Evolutionary conservation across 2,888 invertebrate genomes (phyloP), one percentile per base, ranked within the genome.

Genomic region (Drosophila histrio): DNA sequence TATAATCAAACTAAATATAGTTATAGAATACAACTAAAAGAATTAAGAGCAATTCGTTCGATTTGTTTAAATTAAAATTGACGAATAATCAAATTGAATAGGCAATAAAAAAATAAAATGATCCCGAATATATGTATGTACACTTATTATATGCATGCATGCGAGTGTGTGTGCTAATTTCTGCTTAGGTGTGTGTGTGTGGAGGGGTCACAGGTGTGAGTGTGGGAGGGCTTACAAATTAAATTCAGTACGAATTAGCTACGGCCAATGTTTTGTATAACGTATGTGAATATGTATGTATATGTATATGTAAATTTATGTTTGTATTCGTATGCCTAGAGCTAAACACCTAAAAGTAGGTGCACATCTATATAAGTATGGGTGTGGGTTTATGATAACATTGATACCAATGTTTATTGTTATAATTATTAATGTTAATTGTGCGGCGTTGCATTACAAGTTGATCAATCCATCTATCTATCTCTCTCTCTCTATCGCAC

Each of bases 221-320:
- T 22, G 49, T 17, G 38, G 19, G 34, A 4, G 19, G 38, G 59
- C 85, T 81, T 81, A 87, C 43, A 84, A 77, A 71, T 65, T 63
- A 67, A 71, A 61, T 84, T 87, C 87, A 81, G 87, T 87, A 71
- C 73, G 46, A 77, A 77, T 65, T 59, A 80, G 71, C 85, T 80
- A 81, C 50, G 71, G 65, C 77, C 68, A 73, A 84, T 77, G 26
- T 44, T 39, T 36, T 26, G 3, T 34, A 6, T 22, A 7, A n/a
- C n/a, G n/a, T 22, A n/a, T 41, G 22, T 21, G n/a, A 13, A n/a
- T 41, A 19, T 21, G 43, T 49, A 50, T 52, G 24, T 50, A 15
- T 24, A n/a, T 17, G 30, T 28, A 15, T 21, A 34, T 7, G 28
- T 15, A 24, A 2, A 13, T 30, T 26, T 41, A 43, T 54, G 38